These are phyloP conservation scores for Muraenolepis orangiensis DNA, from an alignment of 2,797 vertebrate genomes.

Conservation along the genomic window DNA sequence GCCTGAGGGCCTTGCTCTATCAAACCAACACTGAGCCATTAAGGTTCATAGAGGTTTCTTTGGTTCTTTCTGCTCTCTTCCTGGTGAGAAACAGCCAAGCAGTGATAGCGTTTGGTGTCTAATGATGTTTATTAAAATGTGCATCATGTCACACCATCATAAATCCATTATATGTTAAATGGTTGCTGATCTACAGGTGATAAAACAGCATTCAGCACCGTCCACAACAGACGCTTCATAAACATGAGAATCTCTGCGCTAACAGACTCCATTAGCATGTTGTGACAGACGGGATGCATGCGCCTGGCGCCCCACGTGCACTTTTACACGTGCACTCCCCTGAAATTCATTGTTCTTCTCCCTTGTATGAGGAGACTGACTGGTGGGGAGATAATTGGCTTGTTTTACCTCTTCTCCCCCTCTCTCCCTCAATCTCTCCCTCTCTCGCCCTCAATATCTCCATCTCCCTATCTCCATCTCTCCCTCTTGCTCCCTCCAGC, in stretches of 20 bases:
- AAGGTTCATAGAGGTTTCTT: background rate
- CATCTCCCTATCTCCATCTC: too few species aligned
- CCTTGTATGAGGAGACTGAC: background rate
- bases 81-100: background rate
- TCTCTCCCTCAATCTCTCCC: too few species aligned
- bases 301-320: background rate
- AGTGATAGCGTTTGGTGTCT: background rate
- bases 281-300: background rate
- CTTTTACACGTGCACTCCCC: background rate
- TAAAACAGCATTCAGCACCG: background rate
- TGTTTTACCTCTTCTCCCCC: background rate
- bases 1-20: background rate
- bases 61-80: background rate
- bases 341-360: background rate
- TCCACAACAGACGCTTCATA: background rate
- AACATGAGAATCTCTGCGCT: background rate
- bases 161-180: slow-evolving; percentile 3
- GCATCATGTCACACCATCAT: background rate
- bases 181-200: background rate
- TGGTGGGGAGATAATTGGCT: background rate
- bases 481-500: too few species aligned
- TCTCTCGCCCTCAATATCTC: too few species aligned
- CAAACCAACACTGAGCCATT: background rate
- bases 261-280: background rate
- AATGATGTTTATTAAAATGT: background rate